A percentile compares a stretch with the other conserved stretches of the same genome.
Conservation (phyloP, 2,113 vertebrate species). For the Leptobrachium ailaonicum region DNA sequence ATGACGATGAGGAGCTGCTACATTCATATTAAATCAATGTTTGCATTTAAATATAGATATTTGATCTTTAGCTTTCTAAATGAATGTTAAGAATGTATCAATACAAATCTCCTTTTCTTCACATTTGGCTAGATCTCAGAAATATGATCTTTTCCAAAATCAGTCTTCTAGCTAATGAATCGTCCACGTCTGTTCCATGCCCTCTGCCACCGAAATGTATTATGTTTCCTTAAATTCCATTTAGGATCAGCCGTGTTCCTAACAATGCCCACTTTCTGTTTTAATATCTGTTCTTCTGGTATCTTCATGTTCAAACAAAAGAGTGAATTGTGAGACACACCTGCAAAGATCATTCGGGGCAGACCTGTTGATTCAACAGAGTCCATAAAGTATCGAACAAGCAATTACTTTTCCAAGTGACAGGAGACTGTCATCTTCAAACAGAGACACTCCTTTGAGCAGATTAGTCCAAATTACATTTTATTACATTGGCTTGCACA, state of each 20-base stretch:
- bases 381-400: slow-evolving; percentile 74
- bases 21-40: background rate
- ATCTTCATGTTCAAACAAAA: slow-evolving; percentile 77
- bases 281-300: slow-evolving; percentile 69
- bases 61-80: background rate
- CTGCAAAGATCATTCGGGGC: slow-evolving; percentile 80
- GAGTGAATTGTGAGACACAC: slow-evolving; percentile 84
- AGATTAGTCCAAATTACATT: slow-evolving; percentile 99
- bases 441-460: slow-evolving; percentile 86
- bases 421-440: slow-evolving; percentile 91
- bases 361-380: slow-evolving; percentile 80
- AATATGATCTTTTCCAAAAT: slow-evolving; percentile 53
- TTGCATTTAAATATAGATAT: background rate
- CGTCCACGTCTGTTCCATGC: slow-evolving; percentile 51
- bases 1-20: background rate
- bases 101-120: slow-evolving; percentile 50
- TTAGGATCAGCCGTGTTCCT: slow-evolving; percentile 59
- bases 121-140: slow-evolving; percentile 50
- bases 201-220: slow-evolving; percentile 52
- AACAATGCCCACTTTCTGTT: slow-evolving; percentile 66
- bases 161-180: slow-evolving; percentile 54
- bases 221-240: slow-evolving; percentile 66
- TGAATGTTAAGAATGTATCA: slow-evolving; percentile 21
- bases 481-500: slow-evolving; percentile 86
- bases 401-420: slow-evolving; percentile 88